Base-by-base conservation (phyloP, 2,113 vertebrate species). In the Lontra canadensis region DNA sequence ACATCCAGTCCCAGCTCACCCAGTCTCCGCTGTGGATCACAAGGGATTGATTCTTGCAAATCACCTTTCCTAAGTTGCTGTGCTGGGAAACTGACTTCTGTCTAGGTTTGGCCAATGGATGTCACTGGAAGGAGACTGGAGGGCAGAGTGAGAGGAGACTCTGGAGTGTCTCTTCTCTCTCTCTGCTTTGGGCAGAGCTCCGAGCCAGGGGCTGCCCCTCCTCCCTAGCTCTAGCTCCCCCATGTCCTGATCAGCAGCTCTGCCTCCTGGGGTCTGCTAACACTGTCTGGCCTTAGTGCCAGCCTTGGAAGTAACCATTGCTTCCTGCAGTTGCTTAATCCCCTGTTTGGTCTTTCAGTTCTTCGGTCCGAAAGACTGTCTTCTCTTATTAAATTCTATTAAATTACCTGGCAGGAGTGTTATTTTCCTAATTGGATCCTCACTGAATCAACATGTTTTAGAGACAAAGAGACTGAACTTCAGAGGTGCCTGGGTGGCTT, bases 401-500 rank as follows among this genome's bases (percentile, higher is more conserved):
- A n/a, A 80, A 73, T 49, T 92, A 52, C 21, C 71, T 23, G 57
- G 57, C 71, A 7, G 42, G 57, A 87, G 18, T 25, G 52, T 92
- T 79, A 29, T 59, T 92, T 92, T 88, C 49, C 39, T 92, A 95
- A 67, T 7, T 55, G n/a, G 34, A 92, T 92, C n/a, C 34, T 79
- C 29, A 78, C 39, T 71, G 59, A 78, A 52, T 95, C 57, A 69
- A 11, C n/a, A 44, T 83, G 31, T 88, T 88, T 94, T 78, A 87
- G 25, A 65, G 44, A 65, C 85, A 25, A 71, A 80, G 42, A 79
- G 73, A 73, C 14, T 52, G 65, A 52, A 47, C 52, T 26, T 71
- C 76, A 67, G 82, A 42, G 52, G 52, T 55, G 52, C 52, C 52
- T 18, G 52, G 17, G 52, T 55, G 52, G 17, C 52, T 55, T 17